Base-by-base conservation (phyloP, 2,113 vertebrate species). In the Epinephelus moara region DNA sequence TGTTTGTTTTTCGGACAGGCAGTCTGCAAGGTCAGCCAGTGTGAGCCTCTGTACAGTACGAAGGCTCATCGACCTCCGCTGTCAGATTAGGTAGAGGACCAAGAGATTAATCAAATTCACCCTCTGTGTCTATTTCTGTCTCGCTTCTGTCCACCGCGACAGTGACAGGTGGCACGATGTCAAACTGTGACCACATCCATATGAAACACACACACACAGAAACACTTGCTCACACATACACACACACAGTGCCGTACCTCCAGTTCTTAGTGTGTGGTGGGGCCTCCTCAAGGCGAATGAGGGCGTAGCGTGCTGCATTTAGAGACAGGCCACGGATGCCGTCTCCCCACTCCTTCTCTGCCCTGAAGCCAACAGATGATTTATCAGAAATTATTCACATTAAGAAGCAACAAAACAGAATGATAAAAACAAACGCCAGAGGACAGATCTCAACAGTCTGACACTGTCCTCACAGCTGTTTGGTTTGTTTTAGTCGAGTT, bases 301-400 rank as follows among this genome's bases (percentile, higher is more conserved):
- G 95, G 70, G 98, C 98, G 0, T 97, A 99, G 64, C 97, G 97
- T 73, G 98, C 98, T 0, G 98, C 98, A 0, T 99, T 99, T 10
- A 99, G 96, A 0, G 98, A 99, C 66, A 99, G 90, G 0, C 98
- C 98, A 1, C 97, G 84, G 85, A 99, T 99, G 45, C 98, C 98
- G 10, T 99, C 98, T 0, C 98, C 98, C 98, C 98, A 99, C 83
- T 99, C 98, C 83, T 99, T 99, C 94, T 99, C 98, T 0, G 98
- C 98, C 84, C 98, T 99, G 85, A 64, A 67, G 47, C 1, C 25
- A 27, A 80, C 18, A 55, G 6, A 53, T 1, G 5, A 52, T 14
- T 30, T 12, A 73, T 6, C 50, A 25, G 10, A 0, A 30, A 70
- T 30, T 49, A 55, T 21, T 21, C 49, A 23, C 4, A 9, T 1